Base-by-base conservation (phyloP, 2,113 vertebrate genomes). In the Nesoenas mayeri region DNA sequence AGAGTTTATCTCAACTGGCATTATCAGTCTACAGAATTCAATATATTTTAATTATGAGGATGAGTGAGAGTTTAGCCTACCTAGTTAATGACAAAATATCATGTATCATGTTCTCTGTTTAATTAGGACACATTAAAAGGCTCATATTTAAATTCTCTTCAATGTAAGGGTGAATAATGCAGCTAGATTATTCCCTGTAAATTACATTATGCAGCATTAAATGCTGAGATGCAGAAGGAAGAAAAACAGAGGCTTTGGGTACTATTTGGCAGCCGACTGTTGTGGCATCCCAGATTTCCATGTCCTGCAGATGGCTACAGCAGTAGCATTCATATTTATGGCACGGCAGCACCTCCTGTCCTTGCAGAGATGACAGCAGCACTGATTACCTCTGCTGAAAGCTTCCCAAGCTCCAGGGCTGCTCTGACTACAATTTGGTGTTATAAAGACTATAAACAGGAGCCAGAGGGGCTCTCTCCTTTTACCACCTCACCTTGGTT, bases 41-140 rank as follows among this genome's bases (percentile, higher is more conserved):
- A 78, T 87, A 66, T 81, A 71, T 95, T 97, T 92, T 96, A 91
- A 96, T 95, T 92, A 96, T 9, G 36, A 86, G 50, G 66, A 40
- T 6, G 34, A 93, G 78, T 72, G 40, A 89, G 89, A 95, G n/a
- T 78, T 77, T 82, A 94, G 80, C 61, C 79, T 95, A 94, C 48
- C 57, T 89, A 77, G 31, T 62, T 89, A 96, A 89, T 71, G 50
- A 90, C 50, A 84, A 77, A 85, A 84, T 79, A 92, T 38, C 85
- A 79, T 8, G 20, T 79, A 92, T 38, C 85, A 79, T 8, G 20
- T 79, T 90, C 74, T 91, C 74, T 44, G 40, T 92, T 96, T 96
- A 96, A 96, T 94, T 85, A 96, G 79, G 42, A 77, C 62, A 83
- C 42, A 79, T 93, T 91, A 65, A 91, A 96, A 83, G 31, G 61